These are phyloP conservation scores for Marisa cornuarietis DNA, from an alignment of 1,140 invertebrate genomes.

Conservation along the genomic window DNA sequence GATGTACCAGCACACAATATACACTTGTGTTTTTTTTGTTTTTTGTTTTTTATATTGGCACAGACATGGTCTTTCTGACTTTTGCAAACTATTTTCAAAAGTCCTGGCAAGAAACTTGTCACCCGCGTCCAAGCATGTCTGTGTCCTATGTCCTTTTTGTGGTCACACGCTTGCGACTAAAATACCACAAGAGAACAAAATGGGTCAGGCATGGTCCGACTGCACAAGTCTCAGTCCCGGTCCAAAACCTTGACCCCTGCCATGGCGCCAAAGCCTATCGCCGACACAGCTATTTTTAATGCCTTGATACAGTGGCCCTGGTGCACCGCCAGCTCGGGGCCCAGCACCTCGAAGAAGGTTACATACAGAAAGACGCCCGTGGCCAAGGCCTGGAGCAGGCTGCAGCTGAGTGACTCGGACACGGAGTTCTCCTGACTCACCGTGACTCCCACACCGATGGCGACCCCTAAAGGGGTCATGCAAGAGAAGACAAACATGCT, in stretches of 20 bases:
- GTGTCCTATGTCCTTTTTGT: not conserved
- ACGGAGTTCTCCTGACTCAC: slow-evolving; percentile 28
- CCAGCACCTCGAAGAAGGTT: slow-evolving; percentile 89
- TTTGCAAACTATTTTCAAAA: too few species aligned
- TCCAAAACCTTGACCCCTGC: not conserved
- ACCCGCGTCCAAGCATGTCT: not conserved
- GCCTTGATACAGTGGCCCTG: not conserved
- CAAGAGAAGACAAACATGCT: slow-evolving; percentile 69
- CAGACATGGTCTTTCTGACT: too few species aligned
- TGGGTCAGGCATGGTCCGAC: not conserved
- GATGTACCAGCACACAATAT: too few species aligned
- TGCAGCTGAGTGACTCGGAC: slow-evolving; percentile 60
- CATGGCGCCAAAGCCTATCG: slow-evolving; percentile 14
- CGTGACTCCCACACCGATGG: slow-evolving; percentile 70
- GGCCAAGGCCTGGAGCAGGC: slow-evolving; percentile 74
- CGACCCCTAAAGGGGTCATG: slow-evolving; percentile 73
- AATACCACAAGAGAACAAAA: not conserved
- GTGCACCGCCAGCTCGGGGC: slow-evolving; percentile 53
- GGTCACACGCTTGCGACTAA: not conserved
- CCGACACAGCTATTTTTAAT: slow-evolving; percentile 3
- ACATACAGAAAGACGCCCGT: slow-evolving; percentile 92
- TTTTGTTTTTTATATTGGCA: too few species aligned
- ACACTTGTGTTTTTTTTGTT: too few species aligned
- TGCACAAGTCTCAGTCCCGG: not conserved
- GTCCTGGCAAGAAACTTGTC: too few species aligned